Percentiles rank a stretch among this genome's conserved stretches.
Evolutionary conservation across 2,113 vertebrate species (phyloP).

Genomic region (Bubo scandiacus): DNA sequence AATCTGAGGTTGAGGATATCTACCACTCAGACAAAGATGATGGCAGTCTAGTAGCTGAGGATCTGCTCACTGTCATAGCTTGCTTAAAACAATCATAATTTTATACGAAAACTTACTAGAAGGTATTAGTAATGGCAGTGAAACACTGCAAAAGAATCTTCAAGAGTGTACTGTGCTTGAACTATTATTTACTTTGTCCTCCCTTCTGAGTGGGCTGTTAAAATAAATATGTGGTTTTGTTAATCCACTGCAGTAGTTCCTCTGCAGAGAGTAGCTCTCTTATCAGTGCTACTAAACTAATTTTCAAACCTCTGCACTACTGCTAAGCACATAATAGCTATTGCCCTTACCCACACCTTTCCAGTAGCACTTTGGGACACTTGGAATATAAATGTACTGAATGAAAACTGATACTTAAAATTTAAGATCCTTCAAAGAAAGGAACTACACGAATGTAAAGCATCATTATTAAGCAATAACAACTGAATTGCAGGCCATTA

Average conservation of each 20-base stretch:
- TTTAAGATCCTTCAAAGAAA: constrained; percentile 2
- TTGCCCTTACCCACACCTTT: not conserved
- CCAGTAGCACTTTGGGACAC: constrained; percentile 32
- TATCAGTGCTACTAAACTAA: not conserved
- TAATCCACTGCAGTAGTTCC: not conserved
- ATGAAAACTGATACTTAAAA: constrained; percentile 22
- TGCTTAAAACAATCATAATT: not conserved
- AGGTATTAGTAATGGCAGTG: not conserved
- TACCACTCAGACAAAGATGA: not conserved
- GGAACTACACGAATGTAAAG: not conserved
- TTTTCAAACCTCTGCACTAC: constrained; percentile 10
- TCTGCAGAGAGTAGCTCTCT: not conserved
- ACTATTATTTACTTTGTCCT: not conserved
- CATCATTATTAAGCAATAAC: constrained; percentile 28
- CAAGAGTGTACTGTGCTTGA: not conserved
- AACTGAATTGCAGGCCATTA: constrained; percentile 14
- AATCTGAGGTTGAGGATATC: not conserved
- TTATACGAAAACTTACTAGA: not conserved
- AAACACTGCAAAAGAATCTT: not conserved
- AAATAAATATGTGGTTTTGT: not conserved
- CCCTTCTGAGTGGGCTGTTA: not conserved
- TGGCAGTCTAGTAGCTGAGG: not conserved
- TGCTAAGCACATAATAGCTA: not conserved
- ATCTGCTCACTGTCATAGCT: not conserved
- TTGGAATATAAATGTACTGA: not conserved